Percentiles rank a stretch among this genome's conserved stretches.
Conservation (phyloP, 35 echinoderm and acorn worm species). For the Heliocidaris erythrogramma region DNA sequence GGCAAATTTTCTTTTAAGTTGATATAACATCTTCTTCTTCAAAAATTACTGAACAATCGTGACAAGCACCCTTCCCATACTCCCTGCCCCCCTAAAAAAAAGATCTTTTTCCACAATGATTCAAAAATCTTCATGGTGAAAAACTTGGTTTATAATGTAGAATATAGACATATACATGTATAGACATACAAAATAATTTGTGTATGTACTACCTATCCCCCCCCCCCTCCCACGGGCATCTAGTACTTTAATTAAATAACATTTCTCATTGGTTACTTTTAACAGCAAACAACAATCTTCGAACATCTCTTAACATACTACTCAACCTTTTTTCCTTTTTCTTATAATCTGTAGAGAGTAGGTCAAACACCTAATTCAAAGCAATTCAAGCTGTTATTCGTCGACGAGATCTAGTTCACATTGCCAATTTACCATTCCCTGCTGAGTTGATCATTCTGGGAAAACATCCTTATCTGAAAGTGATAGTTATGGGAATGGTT, state of each 20-base stretch:
- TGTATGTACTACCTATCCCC: too few relatives aligned
- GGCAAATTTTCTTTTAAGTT: not conserved
- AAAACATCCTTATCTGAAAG: not conserved
- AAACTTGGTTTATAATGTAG: too few relatives aligned
- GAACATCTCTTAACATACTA: not conserved
- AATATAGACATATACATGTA: too few relatives aligned
- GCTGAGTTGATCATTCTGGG: not conserved
- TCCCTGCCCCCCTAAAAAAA: too few relatives aligned
- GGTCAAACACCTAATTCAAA: not conserved
- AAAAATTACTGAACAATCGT: too few relatives aligned
- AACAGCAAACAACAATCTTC: not conserved
- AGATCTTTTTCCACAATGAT: too few relatives aligned
- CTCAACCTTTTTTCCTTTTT: not conserved
- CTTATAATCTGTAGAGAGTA: not conserved
- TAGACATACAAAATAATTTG: too few relatives aligned
- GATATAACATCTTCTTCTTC: not conserved
- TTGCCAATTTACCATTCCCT: not conserved
- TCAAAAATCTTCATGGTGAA: too few relatives aligned
- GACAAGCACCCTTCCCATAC: too few relatives aligned
- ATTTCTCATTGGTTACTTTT: not conserved
- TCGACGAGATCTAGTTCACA: not conserved
- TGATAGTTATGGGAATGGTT: not conserved
- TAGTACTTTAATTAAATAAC: too few relatives aligned
- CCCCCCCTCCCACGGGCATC: too few relatives aligned
- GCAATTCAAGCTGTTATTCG: not conserved